Base-by-base conservation (phyloP, 2,888 invertebrate genomes). In the Thecophora atra region DNA sequence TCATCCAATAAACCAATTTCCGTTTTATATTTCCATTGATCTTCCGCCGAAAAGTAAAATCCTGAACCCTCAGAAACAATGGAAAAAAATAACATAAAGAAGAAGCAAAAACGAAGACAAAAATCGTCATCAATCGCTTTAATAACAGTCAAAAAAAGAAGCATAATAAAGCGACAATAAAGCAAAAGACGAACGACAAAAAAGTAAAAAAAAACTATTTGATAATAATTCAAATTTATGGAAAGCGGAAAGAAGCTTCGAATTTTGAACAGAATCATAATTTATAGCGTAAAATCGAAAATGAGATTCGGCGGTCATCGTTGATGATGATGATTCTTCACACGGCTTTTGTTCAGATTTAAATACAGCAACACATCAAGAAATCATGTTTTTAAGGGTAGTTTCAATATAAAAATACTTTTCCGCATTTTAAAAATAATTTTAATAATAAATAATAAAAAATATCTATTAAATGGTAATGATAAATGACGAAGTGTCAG, bases 151-250 rank as follows among this genome's bases (percentile, higher is more conserved):
- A n/a, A n/a, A 21, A 47, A 8, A n/a, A 15, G 69, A 60, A 65
- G 30, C 44, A 58, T 68, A 62, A 64, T 28, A 56, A 28, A 3
- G 17, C 62, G 54, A 19, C 44, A 71, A 73, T 64, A 58, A n/a
- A 58, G 44, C 37, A 21, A 42, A 51, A 70, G 19, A 44, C 28
- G 11, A 24, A n/a, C 6, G 47, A 17, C 15, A n/a, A 5, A 17
- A n/a, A 7, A 51, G 26, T 17, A 64, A 65, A 58, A 68, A 28
- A 65, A 65, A 62, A 64, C 77, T 78, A 84, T 82, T 82, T 81
- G 82, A 82, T 84, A 84, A 84, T 84, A 84, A 83, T 82, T 84
- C 79, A 82, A 83, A 82, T 84, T 84, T 83, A 84, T 83, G 82
- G 80, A 83, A 83, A 83, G 83, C 83, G 82, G 83, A 83, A 84